These are phyloP conservation scores for Notolepis coatsorum DNA, from an alignment of 2,797 vertebrate species.

Conservation along the genomic window DNA sequence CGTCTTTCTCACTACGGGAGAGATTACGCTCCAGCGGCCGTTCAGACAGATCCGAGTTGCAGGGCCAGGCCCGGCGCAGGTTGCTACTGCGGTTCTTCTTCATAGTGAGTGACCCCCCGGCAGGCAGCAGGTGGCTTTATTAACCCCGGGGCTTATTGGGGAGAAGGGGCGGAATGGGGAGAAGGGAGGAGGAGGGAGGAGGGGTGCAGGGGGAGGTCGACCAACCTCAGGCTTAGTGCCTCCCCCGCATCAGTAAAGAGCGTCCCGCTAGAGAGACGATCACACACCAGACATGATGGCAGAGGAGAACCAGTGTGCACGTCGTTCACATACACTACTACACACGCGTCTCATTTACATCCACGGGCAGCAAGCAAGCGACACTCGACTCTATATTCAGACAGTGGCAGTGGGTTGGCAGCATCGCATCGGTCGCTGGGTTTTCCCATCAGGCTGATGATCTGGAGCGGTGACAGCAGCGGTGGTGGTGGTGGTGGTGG, in stretches of 20 bases:
- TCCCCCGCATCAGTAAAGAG: constrained; percentile 84
- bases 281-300: constrained; percentile 83
- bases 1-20: constrained; percentile 98
- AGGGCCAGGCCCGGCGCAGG: constrained; percentile 95
- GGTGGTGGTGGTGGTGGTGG: constrained; percentile 42
- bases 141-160: constrained; percentile 55
- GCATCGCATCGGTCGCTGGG: constrained; percentile 70
- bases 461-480: constrained; percentile 70
- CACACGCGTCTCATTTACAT: constrained; percentile 76
- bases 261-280: constrained; percentile 82
- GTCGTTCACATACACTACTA: constrained; percentile 79
- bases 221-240: constrained; percentile 87
- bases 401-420: constrained; percentile 66
- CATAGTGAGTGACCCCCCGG: constrained; percentile 81
- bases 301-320: constrained; percentile 77
- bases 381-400: constrained; percentile 60
- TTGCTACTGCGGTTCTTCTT: constrained; percentile 98
- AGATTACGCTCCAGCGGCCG: constrained; percentile 83
- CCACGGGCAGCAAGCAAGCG: constrained; percentile 61
- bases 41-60: constrained; percentile 95
- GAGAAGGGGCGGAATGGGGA: constrained; percentile 31
- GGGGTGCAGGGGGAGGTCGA: constrained; percentile 75
- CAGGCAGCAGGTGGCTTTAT: too few species aligned
- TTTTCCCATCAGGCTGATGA: constrained; percentile 77
- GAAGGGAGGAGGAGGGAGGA: constrained; percentile 19